A percentile compares a stretch with the other conserved stretches of the same genome.
These are phyloP conservation scores for Trachops cirrhosus DNA, from an alignment of 2,797 vertebrate species.

Conservation along the genomic window DNA sequence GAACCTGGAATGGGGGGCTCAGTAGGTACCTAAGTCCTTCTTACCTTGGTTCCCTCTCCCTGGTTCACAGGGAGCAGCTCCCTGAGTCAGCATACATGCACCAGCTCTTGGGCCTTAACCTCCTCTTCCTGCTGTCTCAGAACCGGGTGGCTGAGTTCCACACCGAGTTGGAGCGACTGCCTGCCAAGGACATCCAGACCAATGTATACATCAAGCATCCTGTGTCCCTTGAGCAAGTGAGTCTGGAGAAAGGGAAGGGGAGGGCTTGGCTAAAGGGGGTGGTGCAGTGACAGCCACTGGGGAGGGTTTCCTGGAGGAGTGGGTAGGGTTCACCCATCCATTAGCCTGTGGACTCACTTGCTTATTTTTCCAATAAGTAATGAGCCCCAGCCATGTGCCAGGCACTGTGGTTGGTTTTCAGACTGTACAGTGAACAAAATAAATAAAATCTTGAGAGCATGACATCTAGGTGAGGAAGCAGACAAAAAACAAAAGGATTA, in stretches of 20 bases:
- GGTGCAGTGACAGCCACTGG: neutral
- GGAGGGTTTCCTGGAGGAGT: neutral
- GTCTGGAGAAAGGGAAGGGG: neutral
- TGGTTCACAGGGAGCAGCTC: constrained; percentile 88
- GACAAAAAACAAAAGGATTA: neutral
- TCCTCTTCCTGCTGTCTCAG: constrained; percentile 97
- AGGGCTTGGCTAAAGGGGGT: neutral
- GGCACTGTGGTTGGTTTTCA: neutral
- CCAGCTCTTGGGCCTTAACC: constrained; percentile 94
- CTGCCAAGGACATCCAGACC: constrained; percentile 92
- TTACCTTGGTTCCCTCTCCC: neutral
- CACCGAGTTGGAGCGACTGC: constrained; percentile 94
- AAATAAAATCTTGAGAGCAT: neutral
- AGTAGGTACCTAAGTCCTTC: neutral
- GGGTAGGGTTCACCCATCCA: neutral
- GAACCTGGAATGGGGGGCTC: neutral
- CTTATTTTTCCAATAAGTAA: neutral
- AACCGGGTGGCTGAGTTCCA: constrained; percentile 98
- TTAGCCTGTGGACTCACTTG: neutral
- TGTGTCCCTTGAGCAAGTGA: constrained; percentile 94
- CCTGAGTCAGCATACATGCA: constrained; percentile 94
- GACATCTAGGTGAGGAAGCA: neutral
- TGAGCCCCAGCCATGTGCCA: neutral
- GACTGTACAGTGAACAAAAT: neutral
- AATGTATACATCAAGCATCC: constrained; percentile 97